A percentile compares a stretch with the other conserved stretches of the same genome.
Evolutionary conservation across 2,888 invertebrate species (phyloP).

Genomic region (Heterodera filipjevi): DNA sequence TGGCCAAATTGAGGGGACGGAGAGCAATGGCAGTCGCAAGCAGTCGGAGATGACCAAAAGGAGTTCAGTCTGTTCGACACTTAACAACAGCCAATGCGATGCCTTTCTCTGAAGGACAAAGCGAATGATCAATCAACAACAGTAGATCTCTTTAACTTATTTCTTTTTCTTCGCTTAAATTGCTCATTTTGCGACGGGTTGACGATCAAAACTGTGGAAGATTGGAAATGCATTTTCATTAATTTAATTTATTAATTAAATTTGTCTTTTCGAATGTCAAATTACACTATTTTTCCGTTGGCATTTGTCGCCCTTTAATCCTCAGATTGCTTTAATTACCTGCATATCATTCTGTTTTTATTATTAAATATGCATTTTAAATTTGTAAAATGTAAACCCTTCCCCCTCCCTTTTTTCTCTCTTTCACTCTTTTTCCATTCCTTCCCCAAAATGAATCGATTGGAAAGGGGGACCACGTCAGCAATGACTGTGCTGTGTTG

Average conservation of each 20-base stretch:
- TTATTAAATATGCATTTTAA: not conserved
- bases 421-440: too few relatives aligned
- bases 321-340: not conserved
- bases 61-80: conserved; percentile 25
- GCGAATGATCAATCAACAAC: not conserved
- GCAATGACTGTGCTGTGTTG: not conserved
- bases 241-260: too few relatives aligned
- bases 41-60: conserved; percentile 22
- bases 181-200: too few relatives aligned
- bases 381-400: too few relatives aligned
- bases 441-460: not conserved
- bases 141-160: not conserved
- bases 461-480: not conserved
- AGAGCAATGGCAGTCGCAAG: not conserved
- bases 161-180: not conserved
- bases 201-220: too few relatives aligned
- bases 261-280: too few relatives aligned
- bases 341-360: not conserved
- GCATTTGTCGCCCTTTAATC: too few relatives aligned
- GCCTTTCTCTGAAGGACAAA: conserved; percentile 26
- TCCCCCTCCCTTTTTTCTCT: too few relatives aligned
- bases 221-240: too few relatives aligned
- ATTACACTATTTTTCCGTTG: too few relatives aligned
- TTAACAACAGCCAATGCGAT: conserved; percentile 31
- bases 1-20: conserved; percentile 9